A percentile compares a stretch with the other conserved stretches of the same genome.
phyloP scores from a whole-genome alignment of 2,113 vertebrate genomes.

The Xiphorhynchus elegans region DNA sequence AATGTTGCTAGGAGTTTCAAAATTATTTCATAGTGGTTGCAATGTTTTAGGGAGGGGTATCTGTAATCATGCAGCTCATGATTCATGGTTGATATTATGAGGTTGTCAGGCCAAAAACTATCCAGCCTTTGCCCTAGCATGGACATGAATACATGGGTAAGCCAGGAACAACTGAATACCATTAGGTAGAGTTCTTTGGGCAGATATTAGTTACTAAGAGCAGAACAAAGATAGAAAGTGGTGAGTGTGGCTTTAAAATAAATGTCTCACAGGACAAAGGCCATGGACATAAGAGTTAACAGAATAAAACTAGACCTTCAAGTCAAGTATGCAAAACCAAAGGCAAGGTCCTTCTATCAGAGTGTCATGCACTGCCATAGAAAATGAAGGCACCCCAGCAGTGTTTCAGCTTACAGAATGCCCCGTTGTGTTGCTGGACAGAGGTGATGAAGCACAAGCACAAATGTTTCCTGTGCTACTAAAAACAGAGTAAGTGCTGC shows the following conservation, averaged over 20 bases:
- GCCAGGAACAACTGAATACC: background rate
- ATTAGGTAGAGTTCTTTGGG: background rate
- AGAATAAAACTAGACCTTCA: background rate
- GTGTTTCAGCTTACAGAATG: background rate
- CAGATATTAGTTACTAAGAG: background rate
- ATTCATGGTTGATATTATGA: slow-evolving; percentile 6
- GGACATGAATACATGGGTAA: background rate
- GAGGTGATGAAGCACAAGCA: background rate
- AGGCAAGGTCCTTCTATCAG: background rate
- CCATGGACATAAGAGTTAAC: background rate
- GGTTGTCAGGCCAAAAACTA: background rate
- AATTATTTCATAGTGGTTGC: slow-evolving; percentile 48
- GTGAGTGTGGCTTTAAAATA: background rate
- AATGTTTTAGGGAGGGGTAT: slow-evolving; percentile 34
- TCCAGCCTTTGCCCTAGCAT: background rate
- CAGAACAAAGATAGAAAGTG: background rate
- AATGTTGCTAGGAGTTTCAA: slow-evolving; percentile 61
- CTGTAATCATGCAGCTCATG: background rate
- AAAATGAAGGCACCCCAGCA: background rate
- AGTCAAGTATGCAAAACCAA: background rate
- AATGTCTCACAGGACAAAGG: background rate
- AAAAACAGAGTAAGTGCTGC: background rate
- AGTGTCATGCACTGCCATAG: background rate
- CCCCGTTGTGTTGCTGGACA: background rate
- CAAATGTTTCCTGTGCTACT: background rate